phyloP scores from a whole-genome alignment of 2,113 vertebrate species.

The Bos javanicus region DNA sequence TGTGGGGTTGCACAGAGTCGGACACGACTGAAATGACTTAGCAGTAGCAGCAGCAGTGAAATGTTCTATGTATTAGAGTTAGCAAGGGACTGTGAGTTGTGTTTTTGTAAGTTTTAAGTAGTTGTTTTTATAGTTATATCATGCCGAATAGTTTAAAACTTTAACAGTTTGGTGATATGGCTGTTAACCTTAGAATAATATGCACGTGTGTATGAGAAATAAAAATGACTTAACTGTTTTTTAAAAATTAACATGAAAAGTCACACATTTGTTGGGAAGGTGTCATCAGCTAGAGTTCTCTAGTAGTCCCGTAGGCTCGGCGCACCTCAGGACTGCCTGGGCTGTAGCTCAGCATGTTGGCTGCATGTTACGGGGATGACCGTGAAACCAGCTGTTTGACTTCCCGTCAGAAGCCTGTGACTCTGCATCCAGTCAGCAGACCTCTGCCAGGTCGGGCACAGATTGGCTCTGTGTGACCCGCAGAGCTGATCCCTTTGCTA shows the following conservation, averaged over 20 bases:
- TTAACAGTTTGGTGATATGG: background rate
- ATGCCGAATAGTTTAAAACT: background rate
- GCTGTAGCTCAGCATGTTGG: background rate
- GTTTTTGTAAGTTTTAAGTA: background rate
- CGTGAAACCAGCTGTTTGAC: background rate
- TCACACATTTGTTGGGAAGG: background rate
- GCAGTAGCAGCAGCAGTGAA: background rate
- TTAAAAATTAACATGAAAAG: background rate
- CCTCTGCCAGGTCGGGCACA: background rate
- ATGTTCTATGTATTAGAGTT: background rate
- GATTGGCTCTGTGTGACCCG: background rate
- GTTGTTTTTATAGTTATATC: background rate
- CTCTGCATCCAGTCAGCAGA: background rate
- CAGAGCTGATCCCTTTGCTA: background rate
- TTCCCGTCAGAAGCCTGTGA: background rate
- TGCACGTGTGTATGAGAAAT: background rate
- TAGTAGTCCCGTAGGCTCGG: background rate
- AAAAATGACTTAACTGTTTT: background rate
- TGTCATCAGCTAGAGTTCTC: background rate
- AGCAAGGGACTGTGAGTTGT: background rate
- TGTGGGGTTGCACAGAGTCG: too few relatives aligned
- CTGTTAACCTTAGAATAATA: background rate
- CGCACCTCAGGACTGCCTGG: background rate
- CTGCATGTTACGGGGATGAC: background rate
- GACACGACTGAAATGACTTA: too few relatives aligned